phyloP scores from a whole-genome alignment of 2,797 vertebrate species.

The Anableps anableps region DNA sequence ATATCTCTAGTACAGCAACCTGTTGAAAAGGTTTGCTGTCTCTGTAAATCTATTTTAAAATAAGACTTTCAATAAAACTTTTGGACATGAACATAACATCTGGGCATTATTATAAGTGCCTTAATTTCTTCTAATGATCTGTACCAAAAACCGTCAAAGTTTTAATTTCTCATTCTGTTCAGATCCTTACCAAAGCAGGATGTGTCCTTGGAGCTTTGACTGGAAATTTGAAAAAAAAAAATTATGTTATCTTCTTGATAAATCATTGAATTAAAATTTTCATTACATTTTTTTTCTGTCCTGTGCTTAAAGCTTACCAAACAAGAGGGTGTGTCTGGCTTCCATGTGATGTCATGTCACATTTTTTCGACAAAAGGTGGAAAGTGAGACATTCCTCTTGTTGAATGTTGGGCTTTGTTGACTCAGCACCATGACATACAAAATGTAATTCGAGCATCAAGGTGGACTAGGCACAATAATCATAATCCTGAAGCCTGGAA shows the following conservation, averaged over 20 bases:
- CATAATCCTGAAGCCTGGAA: not conserved
- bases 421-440: not conserved
- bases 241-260: too few relatives aligned
- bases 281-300: not conserved
- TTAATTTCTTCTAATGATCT: not conserved
- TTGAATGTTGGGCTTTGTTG: not conserved
- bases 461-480: not conserved
- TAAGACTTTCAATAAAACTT: not conserved
- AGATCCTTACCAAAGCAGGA: not conserved
- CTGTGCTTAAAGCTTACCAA: not conserved
- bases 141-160: not conserved
- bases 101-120: not conserved
- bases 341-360: too few relatives aligned
- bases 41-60: not conserved
- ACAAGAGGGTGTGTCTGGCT: not conserved
- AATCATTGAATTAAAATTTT: too few relatives aligned
- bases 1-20: not conserved
- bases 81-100: not conserved
- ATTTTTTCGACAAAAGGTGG: too few relatives aligned
- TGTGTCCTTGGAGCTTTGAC: not conserved
- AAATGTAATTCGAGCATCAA: not conserved
- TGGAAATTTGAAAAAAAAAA: not conserved
- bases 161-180: not conserved
- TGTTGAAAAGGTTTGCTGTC: not conserved
- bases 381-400: not conserved